Evolutionary conservation across 1,140 invertebrate genomes (phyloP), one percentile per base, ranked within the genome.

Genomic region (Teleopsis dalmanni): DNA sequence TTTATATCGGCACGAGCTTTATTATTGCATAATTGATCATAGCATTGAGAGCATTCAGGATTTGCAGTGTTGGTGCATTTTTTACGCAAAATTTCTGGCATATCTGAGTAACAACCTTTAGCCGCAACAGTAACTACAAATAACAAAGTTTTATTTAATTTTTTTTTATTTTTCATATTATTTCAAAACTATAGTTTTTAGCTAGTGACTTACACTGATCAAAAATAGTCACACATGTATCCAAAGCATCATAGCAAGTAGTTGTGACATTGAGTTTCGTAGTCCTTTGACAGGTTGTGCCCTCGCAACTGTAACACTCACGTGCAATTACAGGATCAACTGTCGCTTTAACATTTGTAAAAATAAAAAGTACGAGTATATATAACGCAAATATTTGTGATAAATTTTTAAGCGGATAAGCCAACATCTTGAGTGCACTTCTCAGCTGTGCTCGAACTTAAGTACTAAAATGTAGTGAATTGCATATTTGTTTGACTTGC

Each of bases 201-300:
- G 7, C 9, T 21, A 34, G 6, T 22, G 25, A 56, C 62, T 56
- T 38, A 68, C 65, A 63, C 34, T 50, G 54, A 18, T 65, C 58
- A 21, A 55, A 68, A 9, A 67, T 55, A 1, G 60, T 65, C 3
- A 60, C 60, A 51, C 65, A 68, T n/a, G 57, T 51, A 45, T 68
- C 65, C 47, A 68, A 29, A 11, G 47, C 31, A 56, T 68, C 65
- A 6, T 22, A 26, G 37, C 65, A 68, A 7, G 31, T 34, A 2
- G 34, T 51, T 1, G 51, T 60, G 2, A 21, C 53, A 55, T 63
- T 54, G 13, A 55, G 45, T 1, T 36, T 38, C 2, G 59, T 56
- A 3, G 55, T 56, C 1, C 62, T 46, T 25, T 57, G 56, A 8
- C 65, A 68, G 41, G 65, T 67, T 7, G 65, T 57, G 22, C 65